Conservation (phyloP, 2,113 vertebrate species). For the Ursus arctos region DNA sequence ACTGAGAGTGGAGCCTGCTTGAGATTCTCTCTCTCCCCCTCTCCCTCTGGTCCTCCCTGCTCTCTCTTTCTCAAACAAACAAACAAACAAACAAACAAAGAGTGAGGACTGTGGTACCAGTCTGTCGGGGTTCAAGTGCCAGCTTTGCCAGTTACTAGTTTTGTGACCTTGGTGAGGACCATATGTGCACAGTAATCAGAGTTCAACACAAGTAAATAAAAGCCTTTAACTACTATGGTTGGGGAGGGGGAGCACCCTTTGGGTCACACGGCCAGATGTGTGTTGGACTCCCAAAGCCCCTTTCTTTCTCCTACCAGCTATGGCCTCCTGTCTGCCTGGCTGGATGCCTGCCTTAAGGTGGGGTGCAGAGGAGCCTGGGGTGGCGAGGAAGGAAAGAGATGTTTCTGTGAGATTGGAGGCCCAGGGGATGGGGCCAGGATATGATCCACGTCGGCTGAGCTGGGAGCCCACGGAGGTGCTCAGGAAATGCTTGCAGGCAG, state of each 20-base stretch:
- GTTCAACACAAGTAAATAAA: too few relatives aligned
- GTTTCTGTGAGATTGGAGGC: neutral
- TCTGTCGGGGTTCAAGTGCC: neutral
- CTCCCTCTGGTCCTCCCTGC: neutral
- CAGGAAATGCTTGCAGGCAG: neutral
- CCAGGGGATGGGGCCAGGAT: neutral
- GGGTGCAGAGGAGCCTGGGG: neutral
- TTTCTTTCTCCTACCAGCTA: neutral
- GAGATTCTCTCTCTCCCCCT: neutral
- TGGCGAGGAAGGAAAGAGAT: neutral
- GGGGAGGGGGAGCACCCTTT: neutral
- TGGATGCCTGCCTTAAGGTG: neutral
- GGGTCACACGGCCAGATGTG: neutral
- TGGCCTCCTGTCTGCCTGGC: neutral
- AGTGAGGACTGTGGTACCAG: neutral
- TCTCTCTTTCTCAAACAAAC: neutral
- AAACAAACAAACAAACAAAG: neutral
- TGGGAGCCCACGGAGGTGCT: neutral
- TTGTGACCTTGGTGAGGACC: neutral
- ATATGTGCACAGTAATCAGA: neutral
- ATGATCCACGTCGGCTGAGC: neutral
- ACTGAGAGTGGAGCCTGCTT: neutral
- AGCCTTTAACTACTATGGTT: neutral
- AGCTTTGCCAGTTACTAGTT: neutral
- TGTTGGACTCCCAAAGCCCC: neutral